Conservation (phyloP, 2,797 vertebrate species). For the Acridotheres tristis region DNA sequence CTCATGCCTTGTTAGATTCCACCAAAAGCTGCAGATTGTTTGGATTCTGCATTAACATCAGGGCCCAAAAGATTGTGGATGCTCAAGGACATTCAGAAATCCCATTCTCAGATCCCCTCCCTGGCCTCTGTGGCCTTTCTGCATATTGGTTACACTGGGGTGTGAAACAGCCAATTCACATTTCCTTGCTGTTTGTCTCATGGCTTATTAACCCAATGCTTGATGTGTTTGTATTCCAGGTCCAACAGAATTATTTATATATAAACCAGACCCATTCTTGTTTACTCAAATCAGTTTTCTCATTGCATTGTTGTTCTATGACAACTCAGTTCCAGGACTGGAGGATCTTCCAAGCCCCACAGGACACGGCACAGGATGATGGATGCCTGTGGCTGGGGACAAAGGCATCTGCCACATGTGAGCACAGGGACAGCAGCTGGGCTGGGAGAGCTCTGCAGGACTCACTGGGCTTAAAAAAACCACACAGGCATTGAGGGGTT, state of each 20-base stretch:
- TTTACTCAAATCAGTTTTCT: background rate
- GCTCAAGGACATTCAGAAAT: background rate
- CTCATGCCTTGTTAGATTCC: background rate
- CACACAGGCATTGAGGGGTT: background rate
- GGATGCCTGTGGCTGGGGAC: background rate
- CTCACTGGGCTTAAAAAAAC: background rate
- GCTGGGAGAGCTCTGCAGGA: background rate
- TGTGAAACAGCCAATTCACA: background rate
- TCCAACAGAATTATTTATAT: background rate
- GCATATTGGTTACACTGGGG: fast-evolving
- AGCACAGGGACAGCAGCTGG: background rate
- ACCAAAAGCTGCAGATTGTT: background rate
- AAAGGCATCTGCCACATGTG: background rate
- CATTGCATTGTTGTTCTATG: background rate
- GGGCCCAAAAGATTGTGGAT: background rate
- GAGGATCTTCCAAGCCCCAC: background rate
- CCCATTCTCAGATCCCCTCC: background rate
- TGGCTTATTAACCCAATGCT: background rate
- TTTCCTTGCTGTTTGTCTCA: background rate
- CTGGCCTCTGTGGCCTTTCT: background rate
- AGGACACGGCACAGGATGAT: background rate
- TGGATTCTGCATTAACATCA: background rate
- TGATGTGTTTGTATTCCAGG: background rate
- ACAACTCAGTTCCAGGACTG: background rate
- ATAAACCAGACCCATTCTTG: background rate